Evolutionary conservation across 1,140 invertebrate genomes (phyloP).

Genomic region (Drosophila sproati): DNA sequence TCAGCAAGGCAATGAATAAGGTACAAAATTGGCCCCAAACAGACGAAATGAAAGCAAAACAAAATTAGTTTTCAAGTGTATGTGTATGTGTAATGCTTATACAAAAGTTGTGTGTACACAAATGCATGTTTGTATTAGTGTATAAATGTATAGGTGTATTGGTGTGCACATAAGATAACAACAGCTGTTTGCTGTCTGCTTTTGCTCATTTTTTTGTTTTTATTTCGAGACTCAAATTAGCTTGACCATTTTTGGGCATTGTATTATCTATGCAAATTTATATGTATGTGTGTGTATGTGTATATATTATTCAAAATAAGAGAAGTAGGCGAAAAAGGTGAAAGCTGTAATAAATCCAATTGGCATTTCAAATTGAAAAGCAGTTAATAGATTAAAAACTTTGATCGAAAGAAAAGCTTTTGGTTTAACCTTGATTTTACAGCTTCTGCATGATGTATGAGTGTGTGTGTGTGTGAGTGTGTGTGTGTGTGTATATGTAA

Average conservation of each 20-base stretch:
- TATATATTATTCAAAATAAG: neutral
- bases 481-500: neutral
- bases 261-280: conserved; percentile 21
- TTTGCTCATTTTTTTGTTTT: conserved; percentile 33
- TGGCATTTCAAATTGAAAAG: conserved; percentile 13
- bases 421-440: conserved; percentile 5
- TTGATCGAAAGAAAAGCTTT: neutral
- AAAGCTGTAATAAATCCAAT: conserved; percentile 26
- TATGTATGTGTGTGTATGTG: neutral
- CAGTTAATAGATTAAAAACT: neutral
- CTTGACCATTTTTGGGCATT: conserved; percentile 46
- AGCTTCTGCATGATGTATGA: neutral
- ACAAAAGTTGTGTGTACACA: too few species aligned
- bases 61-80: conserved; percentile 28
- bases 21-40: conserved; percentile 26
- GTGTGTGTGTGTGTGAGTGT: neutral
- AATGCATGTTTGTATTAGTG: too few species aligned
- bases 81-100: neutral
- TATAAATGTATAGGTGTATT: conserved; percentile 3
- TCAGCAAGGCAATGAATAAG: conserved; percentile 8
- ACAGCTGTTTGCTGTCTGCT: conserved; percentile 56
- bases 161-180: conserved; percentile 24
- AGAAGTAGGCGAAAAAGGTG: neutral
- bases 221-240: conserved; percentile 28
- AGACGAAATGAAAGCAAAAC: conserved; percentile 35